Evolutionary conservation across 2,888 invertebrate genomes (phyloP).

Genomic region (Bedellia somnulentella): DNA sequence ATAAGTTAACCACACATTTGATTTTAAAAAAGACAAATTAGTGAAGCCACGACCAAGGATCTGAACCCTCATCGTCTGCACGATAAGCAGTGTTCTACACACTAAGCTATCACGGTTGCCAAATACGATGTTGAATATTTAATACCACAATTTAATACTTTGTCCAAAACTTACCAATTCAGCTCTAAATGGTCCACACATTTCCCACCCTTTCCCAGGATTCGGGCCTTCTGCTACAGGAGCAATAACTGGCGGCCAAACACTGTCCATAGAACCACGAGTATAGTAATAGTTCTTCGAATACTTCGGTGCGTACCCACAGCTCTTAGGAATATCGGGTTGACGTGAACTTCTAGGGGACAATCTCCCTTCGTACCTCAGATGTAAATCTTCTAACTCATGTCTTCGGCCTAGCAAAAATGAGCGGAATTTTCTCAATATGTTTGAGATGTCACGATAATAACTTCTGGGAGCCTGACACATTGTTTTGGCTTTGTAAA

Average conservation of each 20-base stretch:
- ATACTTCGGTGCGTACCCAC: constrained; percentile 27
- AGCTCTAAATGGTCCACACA: constrained; percentile 12
- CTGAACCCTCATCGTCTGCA: no score
- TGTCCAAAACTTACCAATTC: constrained; percentile 17
- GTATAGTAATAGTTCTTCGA: constrained; percentile 22
- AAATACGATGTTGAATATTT: not conserved
- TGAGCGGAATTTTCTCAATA: constrained; percentile 23
- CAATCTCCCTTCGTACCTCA: constrained; percentile 25
- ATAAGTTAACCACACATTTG: no score
- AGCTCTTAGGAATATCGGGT: constrained; percentile 29
- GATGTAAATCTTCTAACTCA: constrained; percentile 21
- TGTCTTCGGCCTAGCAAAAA: constrained; percentile 33
- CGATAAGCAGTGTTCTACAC: no score
- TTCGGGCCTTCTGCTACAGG: constrained; percentile 24
- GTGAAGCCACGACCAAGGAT: no score
- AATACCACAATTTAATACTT: not conserved
- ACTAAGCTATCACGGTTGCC: no score
- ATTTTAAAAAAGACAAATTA: no score
- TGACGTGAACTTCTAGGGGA: constrained; percentile 34
- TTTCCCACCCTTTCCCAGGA: not conserved
- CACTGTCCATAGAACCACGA: constrained; percentile 23
- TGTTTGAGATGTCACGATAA: constrained; percentile 27
- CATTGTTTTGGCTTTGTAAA: not conserved
- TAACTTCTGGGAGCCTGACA: constrained; percentile 7
- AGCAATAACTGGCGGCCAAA: constrained; percentile 36